Evolutionary conservation across 2,113 vertebrate genomes (phyloP).

Genomic region (Rhynchopsitta pachyrhyncha): DNA sequence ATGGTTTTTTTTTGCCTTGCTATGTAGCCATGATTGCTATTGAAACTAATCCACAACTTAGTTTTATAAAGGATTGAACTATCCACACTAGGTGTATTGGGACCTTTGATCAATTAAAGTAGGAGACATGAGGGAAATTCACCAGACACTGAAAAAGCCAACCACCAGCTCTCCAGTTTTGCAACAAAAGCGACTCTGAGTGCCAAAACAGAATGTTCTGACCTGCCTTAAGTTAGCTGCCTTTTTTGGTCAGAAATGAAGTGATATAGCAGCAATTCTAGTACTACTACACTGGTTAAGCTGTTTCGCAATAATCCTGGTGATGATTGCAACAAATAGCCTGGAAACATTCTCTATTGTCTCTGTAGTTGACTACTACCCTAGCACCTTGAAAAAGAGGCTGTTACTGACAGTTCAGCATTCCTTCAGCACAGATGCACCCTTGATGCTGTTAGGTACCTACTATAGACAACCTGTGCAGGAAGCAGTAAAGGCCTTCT

Average conservation of each 20-base stretch:
- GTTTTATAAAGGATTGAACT: background rate
- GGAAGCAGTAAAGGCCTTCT: background rate
- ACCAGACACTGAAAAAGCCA: background rate
- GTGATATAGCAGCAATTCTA: background rate
- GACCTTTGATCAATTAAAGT: background rate
- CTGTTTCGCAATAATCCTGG: background rate
- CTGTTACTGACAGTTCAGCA: background rate
- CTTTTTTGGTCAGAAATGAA: background rate
- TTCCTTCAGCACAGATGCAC: accelerated
- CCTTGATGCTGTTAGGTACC: accelerated
- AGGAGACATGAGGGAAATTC: background rate
- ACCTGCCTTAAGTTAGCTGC: background rate
- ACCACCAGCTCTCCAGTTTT: background rate
- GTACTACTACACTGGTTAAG: background rate
- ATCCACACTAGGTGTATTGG: background rate
- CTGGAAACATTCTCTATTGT: background rate
- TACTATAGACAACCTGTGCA: background rate
- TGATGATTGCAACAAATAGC: background rate
- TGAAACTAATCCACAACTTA: background rate
- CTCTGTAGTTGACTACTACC: background rate
- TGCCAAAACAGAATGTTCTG: background rate
- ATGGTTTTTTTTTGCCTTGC: background rate
- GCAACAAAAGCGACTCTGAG: background rate
- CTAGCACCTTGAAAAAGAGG: background rate
- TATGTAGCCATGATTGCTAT: background rate